A percentile compares a stretch with the other conserved stretches of the same genome.
These are phyloP conservation scores for Rhynchonycteris naso DNA, from an alignment of 2,797 vertebrate genomes.

Conservation along the genomic window DNA sequence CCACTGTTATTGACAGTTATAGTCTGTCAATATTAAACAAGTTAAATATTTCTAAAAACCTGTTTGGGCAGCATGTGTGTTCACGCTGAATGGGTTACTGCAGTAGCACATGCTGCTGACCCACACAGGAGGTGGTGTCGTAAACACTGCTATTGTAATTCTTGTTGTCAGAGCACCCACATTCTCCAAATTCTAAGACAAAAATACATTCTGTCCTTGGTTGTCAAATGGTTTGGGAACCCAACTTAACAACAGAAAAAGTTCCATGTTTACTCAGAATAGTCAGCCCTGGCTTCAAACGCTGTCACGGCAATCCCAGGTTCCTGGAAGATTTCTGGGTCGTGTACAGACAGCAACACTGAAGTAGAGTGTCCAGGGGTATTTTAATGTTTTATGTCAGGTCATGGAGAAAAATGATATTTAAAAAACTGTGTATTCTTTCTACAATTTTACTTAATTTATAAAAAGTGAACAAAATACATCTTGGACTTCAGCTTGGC, in stretches of 20 bases:
- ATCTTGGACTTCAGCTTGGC: neutral
- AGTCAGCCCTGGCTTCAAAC: neutral
- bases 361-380: fast-evolving
- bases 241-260: neutral
- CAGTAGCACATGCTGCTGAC: neutral
- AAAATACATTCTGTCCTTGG: neutral
- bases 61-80: neutral
- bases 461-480: neutral
- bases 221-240: neutral
- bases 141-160: too few relatives aligned
- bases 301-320: fast-evolving
- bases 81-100: neutral
- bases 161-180: neutral
- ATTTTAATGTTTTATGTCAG: neutral
- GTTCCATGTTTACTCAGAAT: neutral
- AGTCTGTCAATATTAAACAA: constrained; percentile 37
- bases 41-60: constrained; percentile 4
- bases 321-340: neutral
- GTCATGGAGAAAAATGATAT: neutral
- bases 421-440: neutral
- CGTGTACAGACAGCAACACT: fast-evolving
- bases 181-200: neutral
- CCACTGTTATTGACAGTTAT: neutral
- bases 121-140: fast-evolving
- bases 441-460: neutral